Conservation (phyloP, 2,113 vertebrate species). For the Anarhynchus alexandrinus region DNA sequence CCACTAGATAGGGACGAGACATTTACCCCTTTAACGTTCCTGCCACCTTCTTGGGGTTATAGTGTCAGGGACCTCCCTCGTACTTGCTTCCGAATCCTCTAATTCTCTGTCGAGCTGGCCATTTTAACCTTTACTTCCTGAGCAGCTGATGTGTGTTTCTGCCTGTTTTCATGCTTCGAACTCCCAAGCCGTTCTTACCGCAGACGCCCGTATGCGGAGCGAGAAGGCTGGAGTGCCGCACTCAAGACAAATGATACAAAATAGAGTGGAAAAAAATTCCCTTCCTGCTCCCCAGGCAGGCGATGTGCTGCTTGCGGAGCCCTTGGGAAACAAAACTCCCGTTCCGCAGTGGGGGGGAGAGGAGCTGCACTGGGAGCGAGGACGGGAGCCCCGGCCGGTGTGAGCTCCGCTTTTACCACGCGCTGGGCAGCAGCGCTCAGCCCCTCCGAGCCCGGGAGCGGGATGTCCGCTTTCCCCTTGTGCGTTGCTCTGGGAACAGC, state of each 20-base stretch:
- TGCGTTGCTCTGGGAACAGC: not conserved
- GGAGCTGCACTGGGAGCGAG: not conserved
- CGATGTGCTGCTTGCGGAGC: not conserved
- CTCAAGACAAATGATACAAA: not conserved
- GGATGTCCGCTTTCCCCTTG: accelerated
- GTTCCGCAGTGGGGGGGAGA: not conserved
- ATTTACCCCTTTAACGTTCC: not conserved
- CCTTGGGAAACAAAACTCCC: not conserved
- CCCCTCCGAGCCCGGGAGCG: not conserved
- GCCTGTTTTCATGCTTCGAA: not conserved
- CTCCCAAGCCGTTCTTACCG: not conserved
- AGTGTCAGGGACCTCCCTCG: not conserved
- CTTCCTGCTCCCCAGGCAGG: too few relatives aligned
- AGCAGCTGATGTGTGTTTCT: not conserved
- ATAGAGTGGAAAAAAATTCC: not conserved
- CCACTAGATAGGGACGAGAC: not conserved
- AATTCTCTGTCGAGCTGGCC: not conserved
- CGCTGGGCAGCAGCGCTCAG: not conserved
- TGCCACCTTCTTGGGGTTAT: not conserved
- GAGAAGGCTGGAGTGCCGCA: not conserved
- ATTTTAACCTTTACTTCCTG: not conserved
- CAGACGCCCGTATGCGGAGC: too few relatives aligned
- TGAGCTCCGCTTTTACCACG: not conserved
- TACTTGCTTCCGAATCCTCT: not conserved
- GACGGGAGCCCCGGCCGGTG: not conserved